A percentile compares a stretch with the other conserved stretches of the same genome.
phyloP scores from a whole-genome alignment of 2,113 vertebrate species.

The Pithys albifrons region DNA sequence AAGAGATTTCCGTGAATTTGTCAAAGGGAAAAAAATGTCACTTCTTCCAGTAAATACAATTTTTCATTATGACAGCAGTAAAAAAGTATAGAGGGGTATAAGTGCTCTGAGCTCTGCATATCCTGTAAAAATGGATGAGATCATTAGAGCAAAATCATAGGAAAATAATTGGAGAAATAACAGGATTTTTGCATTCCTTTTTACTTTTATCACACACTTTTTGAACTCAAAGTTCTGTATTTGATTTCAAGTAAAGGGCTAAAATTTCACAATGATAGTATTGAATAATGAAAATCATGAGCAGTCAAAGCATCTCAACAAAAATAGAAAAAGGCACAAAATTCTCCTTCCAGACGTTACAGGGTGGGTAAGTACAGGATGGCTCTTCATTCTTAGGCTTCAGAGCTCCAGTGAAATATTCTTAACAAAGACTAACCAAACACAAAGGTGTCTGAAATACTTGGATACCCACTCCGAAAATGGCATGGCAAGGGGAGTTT shows the following conservation, averaged over 20 bases:
- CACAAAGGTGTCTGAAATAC: neutral
- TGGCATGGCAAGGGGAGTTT: neutral
- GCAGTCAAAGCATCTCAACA: neutral
- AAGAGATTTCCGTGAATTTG: slow-evolving; percentile 60
- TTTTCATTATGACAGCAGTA: slow-evolving; percentile 29
- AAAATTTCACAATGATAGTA: neutral
- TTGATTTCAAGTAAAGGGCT: neutral
- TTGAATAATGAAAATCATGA: neutral
- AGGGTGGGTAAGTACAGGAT: neutral
- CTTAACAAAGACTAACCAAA: neutral
- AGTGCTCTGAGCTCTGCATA: neutral
- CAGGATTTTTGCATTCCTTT: neutral
- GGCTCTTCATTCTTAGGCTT: neutral
- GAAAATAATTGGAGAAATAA: neutral
- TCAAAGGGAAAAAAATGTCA: slow-evolving; percentile 41
- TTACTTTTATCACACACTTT: neutral
- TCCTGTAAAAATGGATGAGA: neutral
- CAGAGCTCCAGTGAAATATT: neutral
- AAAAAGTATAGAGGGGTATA: neutral
- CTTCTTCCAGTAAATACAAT: slow-evolving; percentile 32
- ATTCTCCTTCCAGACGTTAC: neutral
- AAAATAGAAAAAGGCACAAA: neutral
- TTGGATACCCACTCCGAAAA: neutral
- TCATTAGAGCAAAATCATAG: neutral
- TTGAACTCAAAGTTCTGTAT: neutral